phyloP scores from a whole-genome alignment of 2,888 invertebrate species.

The Drosophila monieri region DNA sequence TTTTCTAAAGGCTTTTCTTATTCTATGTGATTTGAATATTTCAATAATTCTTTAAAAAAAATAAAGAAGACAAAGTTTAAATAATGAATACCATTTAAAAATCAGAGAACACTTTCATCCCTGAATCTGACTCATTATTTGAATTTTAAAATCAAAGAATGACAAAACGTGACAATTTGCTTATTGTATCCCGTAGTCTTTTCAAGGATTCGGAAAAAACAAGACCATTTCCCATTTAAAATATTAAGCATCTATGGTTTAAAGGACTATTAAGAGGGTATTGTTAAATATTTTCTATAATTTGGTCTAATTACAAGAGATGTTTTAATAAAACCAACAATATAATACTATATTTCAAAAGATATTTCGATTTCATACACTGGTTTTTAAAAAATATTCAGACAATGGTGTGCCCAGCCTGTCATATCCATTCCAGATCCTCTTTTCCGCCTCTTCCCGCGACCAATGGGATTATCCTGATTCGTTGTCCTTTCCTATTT shows the following conservation, averaged over 20 bases:
- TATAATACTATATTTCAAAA: background rate
- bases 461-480: constrained; percentile 20
- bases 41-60: background rate
- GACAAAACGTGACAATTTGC: constrained; percentile 55
- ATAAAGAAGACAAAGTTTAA: background rate
- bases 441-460: constrained; percentile 1
- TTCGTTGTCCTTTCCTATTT: constrained; percentile 6
- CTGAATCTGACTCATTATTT: background rate
- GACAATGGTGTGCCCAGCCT: background rate
- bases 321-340: background rate
- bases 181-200: constrained; percentile 55
- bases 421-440: background rate
- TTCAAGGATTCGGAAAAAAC: constrained; percentile 39
- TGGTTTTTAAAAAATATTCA: background rate
- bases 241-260: background rate
- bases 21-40: too few species aligned
- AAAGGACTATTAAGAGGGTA: background rate
- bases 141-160: background rate
- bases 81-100: background rate
- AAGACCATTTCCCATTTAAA: background rate
- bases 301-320: background rate
- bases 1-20: background rate
- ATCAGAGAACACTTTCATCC: background rate
- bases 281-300: background rate
- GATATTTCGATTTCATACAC: background rate